These are phyloP conservation scores for Lophotis ruficrista DNA, from an alignment of 2,113 vertebrate genomes.

Conservation along the genomic window DNA sequence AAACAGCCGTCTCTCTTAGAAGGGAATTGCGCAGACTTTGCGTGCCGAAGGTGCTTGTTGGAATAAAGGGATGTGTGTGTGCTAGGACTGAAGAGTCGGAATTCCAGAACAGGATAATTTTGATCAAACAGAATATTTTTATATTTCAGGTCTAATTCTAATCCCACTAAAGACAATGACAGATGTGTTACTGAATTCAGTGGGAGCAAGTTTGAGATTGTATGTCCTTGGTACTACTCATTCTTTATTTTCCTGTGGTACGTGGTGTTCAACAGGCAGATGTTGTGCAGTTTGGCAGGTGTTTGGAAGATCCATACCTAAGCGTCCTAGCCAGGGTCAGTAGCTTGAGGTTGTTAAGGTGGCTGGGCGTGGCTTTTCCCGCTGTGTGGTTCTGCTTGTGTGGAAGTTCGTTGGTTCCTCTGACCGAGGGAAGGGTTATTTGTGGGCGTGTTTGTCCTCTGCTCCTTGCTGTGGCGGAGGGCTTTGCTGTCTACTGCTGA, in stretches of 20 bases:
- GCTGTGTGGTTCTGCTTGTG: not conserved
- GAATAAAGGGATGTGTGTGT: not conserved
- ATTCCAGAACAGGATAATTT: no score
- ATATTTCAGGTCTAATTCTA: not conserved
- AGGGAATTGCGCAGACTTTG: not conserved
- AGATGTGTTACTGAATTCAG: not conserved
- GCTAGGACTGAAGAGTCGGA: not conserved
- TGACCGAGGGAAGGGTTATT: not conserved
- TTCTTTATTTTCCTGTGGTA: not conserved
- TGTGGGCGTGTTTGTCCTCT: not conserved
- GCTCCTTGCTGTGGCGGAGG: not conserved
- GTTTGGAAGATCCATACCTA: not conserved
- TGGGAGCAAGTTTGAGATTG: not conserved
- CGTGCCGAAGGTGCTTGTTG: not conserved
- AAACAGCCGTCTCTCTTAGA: not conserved
- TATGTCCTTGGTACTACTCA: not conserved
- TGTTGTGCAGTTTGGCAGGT: not conserved
- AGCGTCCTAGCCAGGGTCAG: not conserved
- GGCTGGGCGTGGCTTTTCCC: not conserved
- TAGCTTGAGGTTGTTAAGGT: no score
- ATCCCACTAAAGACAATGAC: not conserved
- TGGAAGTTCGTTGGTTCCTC: not conserved
- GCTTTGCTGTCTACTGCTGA: not conserved
- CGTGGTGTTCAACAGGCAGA: not conserved
- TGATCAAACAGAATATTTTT: not conserved